Evolutionary conservation across 2,888 invertebrate genomes (phyloP).

Genomic region (Blastobasis lacticolella): DNA sequence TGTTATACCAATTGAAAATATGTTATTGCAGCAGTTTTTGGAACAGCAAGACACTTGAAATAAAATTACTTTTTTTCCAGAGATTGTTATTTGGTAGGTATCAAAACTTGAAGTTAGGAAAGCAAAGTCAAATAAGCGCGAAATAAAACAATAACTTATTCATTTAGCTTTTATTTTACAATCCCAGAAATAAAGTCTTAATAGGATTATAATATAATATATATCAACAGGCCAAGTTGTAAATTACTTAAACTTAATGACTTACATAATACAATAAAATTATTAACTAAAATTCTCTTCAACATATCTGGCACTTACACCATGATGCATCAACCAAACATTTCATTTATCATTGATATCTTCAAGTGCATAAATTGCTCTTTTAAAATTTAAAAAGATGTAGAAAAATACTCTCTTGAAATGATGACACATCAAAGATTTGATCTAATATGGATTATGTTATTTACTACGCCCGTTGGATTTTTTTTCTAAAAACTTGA

Average conservation of each 20-base stretch:
- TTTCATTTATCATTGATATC: conserved; percentile 55
- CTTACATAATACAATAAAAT: conserved; percentile 74
- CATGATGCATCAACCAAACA: conserved; percentile 68
- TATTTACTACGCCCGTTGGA: conserved; percentile 48
- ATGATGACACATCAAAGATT: conserved; percentile 54
- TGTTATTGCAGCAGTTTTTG: conserved; percentile 84
- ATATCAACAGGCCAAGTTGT: conserved; percentile 74
- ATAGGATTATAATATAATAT: conserved; percentile 73
- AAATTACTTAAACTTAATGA: conserved; percentile 75
- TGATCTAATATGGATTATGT: conserved; percentile 49
- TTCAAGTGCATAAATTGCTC: conserved; percentile 61
- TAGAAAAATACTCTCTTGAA: conserved; percentile 72
- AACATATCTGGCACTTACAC: conserved; percentile 71
- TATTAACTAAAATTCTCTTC: conserved; percentile 73
- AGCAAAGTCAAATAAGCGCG: not conserved
- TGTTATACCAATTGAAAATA: conserved; percentile 83
- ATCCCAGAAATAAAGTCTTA: conserved; percentile 74
- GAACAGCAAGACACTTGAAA: conserved; percentile 63
- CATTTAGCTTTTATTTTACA: conserved; percentile 71
- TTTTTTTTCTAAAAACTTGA: conserved; percentile 21
- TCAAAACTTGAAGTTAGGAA: not conserved
- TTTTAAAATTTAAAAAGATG: conserved; percentile 64
- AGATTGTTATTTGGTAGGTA: not conserved
- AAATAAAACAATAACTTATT: conserved; percentile 37
- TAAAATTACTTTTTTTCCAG: not conserved